phyloP scores from a whole-genome alignment of 2,888 invertebrate genomes.

The Hypselothyrea guttata region DNA sequence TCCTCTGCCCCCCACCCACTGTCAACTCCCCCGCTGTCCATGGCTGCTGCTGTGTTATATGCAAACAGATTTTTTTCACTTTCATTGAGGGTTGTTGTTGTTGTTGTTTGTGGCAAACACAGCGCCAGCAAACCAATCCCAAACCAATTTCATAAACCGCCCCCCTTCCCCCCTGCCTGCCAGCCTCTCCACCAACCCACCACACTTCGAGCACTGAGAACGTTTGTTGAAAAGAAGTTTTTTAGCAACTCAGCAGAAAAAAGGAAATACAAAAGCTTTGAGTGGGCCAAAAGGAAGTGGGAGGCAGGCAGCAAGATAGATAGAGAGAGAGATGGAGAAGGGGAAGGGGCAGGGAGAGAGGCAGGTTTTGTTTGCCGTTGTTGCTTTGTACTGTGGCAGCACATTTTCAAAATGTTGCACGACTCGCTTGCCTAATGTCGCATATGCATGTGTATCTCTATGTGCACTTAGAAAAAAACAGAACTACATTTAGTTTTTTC shows the following conservation, averaged over 20 bases:
- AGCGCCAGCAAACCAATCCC: slow-evolving; percentile 41
- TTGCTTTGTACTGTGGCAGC: slow-evolving; percentile 59
- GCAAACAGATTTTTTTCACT: slow-evolving; percentile 74
- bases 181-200: slow-evolving; percentile 7
- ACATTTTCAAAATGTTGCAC: slow-evolving; percentile 61
- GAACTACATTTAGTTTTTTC: too few relatives aligned
- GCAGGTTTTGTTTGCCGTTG: slow-evolving; percentile 32
- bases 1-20: slow-evolving; percentile 1
- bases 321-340: background rate
- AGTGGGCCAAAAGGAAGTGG: too few relatives aligned
- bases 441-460: slow-evolving; percentile 41
- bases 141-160: slow-evolving; percentile 29
- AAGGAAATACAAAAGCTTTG: slow-evolving; percentile 53
- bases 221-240: slow-evolving; percentile 77
- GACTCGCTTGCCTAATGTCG: slow-evolving; percentile 55
- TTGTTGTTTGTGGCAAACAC: slow-evolving; percentile 66
- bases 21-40: background rate
- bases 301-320: slow-evolving; percentile 4
- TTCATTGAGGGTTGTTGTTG: slow-evolving; percentile 52
- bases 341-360: background rate
- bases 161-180: background rate
- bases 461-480: too few relatives aligned
- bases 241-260: slow-evolving; percentile 75
- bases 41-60: slow-evolving; percentile 50
- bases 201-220: slow-evolving; percentile 51